Base-by-base conservation (phyloP, 2,888 invertebrate genomes). In the Aplocera efformata region DNA sequence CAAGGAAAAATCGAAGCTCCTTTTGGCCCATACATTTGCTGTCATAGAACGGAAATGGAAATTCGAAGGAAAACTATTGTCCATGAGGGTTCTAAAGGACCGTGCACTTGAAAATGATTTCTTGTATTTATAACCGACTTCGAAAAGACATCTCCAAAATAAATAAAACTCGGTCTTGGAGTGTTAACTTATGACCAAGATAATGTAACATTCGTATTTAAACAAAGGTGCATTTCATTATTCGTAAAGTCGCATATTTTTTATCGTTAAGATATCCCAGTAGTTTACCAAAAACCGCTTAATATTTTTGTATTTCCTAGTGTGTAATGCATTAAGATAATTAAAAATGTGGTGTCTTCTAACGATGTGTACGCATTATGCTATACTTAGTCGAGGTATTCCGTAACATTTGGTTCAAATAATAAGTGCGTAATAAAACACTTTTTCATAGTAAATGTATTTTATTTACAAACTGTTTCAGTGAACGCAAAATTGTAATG, bases 341-440 rank as follows among this genome's bases (percentile, higher is more conserved):
- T 40, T 42, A 44, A 47, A 34, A 41, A 50, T 44, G 77, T 80
- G 83, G 76, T 80, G 80, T 83, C 80, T 79, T 79, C 75, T 80
- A 73, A 75, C 71, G 77, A 82, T 77, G 80, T 83, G 84, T 84
- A 85, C 73, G 79, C 81, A 77, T 78, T 81, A 82, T 79, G 85
- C 84, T 86, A 82, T 85, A 37, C 36, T 45, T 45, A 85, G 84
- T 79, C 70, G 79, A 81, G 50, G 65, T 83, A 80, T 76, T 76
- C 74, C 76, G 65, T 84, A 83, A 84, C 81, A 83, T 85, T 86
- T 86, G 75, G 78, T 85, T 85, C 84, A 80, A 85, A 86, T 86
- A 84, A 88, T 86, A 88, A 88, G 83, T 86, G 85, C 86, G 85
- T 86, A 88, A 88, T 86, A 86, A 86, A 88, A 88, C 84, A 86